phyloP scores from a whole-genome alignment of 2,888 invertebrate species.

The Phymatocera aterrima region DNA sequence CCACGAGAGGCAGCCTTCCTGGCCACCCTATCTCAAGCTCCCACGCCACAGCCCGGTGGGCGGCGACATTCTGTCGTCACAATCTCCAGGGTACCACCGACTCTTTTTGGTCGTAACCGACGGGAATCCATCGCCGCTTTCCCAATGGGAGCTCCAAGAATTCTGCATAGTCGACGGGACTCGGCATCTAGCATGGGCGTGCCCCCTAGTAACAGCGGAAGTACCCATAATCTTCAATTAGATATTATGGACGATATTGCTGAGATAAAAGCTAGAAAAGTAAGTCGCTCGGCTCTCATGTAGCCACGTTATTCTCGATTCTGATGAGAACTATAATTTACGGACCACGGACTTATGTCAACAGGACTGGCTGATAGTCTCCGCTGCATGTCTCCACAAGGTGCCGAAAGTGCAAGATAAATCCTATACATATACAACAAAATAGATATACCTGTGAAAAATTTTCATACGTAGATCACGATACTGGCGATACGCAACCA shows the following conservation, averaged over 20 bases:
- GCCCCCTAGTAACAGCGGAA: slow-evolving; percentile 86
- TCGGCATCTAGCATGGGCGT: slow-evolving; percentile 77
- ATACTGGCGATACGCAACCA: too few species aligned
- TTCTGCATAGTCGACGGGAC: slow-evolving; percentile 74
- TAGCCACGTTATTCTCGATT: too few species aligned
- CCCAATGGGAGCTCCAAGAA: slow-evolving; percentile 77
- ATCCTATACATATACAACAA: too few species aligned
- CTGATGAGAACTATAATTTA: too few species aligned
- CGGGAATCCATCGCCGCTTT: slow-evolving; percentile 90
- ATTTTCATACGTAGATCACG: too few species aligned
- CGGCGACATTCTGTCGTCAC: slow-evolving; percentile 91
- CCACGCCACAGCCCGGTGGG: slow-evolving; percentile 85
- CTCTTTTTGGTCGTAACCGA: slow-evolving; percentile 86
- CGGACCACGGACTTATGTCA: too few species aligned
- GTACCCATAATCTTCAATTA: slow-evolving; percentile 88
- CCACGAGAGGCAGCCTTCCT: slow-evolving; percentile 89
- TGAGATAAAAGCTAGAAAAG: slow-evolving; percentile 80
- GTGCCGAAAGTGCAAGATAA: too few species aligned
- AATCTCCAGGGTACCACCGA: slow-evolving; percentile 87
- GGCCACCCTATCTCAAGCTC: slow-evolving; percentile 87
- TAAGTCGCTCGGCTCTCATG: slow-evolving; percentile 52
- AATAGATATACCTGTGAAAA: too few species aligned
- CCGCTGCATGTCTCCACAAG: too few species aligned
- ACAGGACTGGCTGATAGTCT: too few species aligned
- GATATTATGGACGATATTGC: slow-evolving; percentile 94